Conservation (phyloP, 2,888 invertebrate species). For the Cetonia aurata region DNA sequence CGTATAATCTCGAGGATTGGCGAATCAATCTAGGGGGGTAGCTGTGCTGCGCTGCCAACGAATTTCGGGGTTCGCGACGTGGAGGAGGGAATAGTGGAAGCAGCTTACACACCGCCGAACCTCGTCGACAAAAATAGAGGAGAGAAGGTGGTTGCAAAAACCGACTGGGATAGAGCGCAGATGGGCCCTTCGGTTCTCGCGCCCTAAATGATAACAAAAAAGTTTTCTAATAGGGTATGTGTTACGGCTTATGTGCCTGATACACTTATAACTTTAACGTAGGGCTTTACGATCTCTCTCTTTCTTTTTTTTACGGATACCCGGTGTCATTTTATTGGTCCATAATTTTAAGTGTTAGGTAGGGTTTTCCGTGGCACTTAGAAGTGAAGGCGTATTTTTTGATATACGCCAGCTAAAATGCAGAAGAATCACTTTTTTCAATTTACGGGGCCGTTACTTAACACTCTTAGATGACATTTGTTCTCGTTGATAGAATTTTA, state of each 20-base stretch:
- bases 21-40: slow-evolving; percentile 52
- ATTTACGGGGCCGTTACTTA: slow-evolving; percentile 6
- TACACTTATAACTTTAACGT: slow-evolving; percentile 50
- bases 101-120: slow-evolving; percentile 5
- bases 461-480: not conserved
- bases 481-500: not conserved
- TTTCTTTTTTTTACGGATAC: slow-evolving; percentile 1
- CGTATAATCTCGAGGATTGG: slow-evolving; percentile 52
- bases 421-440: slow-evolving; percentile 33
- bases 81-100: slow-evolving; percentile 3
- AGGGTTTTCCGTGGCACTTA: slow-evolving; percentile 29
- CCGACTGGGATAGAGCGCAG: slow-evolving; percentile 47
- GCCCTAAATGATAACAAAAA: slow-evolving; percentile 52
- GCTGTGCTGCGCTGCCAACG: slow-evolving; percentile 21
- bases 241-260: slow-evolving; percentile 52
- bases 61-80: slow-evolving; percentile 17
- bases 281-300: slow-evolving; percentile 37
- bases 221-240: slow-evolving; percentile 53
- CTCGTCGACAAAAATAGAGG: slow-evolving; percentile 35
- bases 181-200: slow-evolving; percentile 42
- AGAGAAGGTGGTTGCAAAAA: slow-evolving; percentile 45
- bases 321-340: slow-evolving; percentile 40
- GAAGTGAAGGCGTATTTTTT: slow-evolving; percentile 24
- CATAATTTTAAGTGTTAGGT: slow-evolving; percentile 42
- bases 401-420: slow-evolving; percentile 27